Percentiles rank a stretch among this genome's conserved stretches.
Evolutionary conservation across 1,140 invertebrate genomes (phyloP).

Genomic region (Lucilia sericata): DNA sequence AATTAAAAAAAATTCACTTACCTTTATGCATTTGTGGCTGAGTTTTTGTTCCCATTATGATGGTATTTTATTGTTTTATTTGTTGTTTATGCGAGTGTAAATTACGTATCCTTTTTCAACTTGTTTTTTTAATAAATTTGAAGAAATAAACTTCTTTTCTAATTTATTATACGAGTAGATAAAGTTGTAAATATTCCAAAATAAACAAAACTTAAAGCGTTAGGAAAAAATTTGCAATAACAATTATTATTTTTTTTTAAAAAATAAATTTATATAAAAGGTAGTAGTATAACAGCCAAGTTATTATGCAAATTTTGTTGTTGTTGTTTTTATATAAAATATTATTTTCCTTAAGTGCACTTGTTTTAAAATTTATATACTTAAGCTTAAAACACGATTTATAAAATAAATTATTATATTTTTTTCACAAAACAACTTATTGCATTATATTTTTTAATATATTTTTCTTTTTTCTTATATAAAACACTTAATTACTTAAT

Average conservation of each 20-base stretch:
- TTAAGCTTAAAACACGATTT: background rate
- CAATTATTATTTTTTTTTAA: background rate
- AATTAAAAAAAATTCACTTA: slow-evolving; percentile 10
- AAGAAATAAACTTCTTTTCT: background rate
- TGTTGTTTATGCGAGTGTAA: background rate
- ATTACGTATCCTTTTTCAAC: background rate
- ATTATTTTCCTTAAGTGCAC: slow-evolving; percentile 1
- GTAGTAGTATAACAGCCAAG: background rate
- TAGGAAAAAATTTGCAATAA: background rate
- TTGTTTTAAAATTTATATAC: background rate
- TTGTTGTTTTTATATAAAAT: no score
- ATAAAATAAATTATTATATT: background rate
- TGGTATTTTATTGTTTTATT: background rate
- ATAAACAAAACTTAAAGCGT: background rate
- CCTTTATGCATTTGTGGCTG: slow-evolving; percentile 48
- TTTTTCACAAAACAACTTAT: no score
- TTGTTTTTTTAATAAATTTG: background rate
- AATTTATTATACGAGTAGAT: background rate
- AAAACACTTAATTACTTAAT: background rate
- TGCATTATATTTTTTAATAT: background rate
- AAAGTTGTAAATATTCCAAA: background rate
- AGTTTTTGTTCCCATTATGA: slow-evolving; percentile 50
- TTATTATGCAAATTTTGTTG: background rate
- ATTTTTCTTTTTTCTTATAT: background rate
- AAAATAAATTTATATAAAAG: background rate